These are phyloP conservation scores for Anser cygnoides DNA, from an alignment of 2,113 vertebrate genomes.

Conservation along the genomic window DNA sequence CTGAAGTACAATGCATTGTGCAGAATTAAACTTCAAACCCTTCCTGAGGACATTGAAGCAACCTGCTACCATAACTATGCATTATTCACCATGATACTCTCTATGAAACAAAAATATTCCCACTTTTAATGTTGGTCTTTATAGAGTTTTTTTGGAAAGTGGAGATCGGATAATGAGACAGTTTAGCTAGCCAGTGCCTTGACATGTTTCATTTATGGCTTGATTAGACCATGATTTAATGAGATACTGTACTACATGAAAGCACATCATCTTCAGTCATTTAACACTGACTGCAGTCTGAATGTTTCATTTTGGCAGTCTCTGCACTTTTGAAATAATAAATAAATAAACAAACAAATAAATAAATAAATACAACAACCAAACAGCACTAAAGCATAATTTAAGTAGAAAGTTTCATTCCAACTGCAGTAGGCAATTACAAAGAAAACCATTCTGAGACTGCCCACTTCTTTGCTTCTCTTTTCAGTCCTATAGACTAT, in stretches of 20 bases:
- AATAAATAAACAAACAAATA: no score
- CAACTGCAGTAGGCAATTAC: conserved; percentile 37
- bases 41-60: not conserved
- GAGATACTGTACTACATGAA: not conserved
- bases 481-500: not conserved
- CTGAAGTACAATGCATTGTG: not conserved
- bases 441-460: conserved; percentile 53
- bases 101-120: not conserved
- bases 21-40: not conserved
- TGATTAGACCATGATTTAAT: conserved; percentile 55
- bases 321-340: not conserved
- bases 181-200: not conserved
- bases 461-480: conserved; percentile 44
- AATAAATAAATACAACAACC: not conserved
- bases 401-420: conserved; percentile 41
- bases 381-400: conserved; percentile 13
- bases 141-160: not conserved
- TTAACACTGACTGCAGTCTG: not conserved
- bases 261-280: conserved; percentile 22
- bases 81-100: not conserved
- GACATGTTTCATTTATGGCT: conserved; percentile 40
- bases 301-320: conserved; percentile 18
- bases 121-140: not conserved
- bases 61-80: not conserved
- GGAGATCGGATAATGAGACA: not conserved